Base-by-base conservation (phyloP, 2,888 invertebrate genomes). In the Campoplex capitator region DNA sequence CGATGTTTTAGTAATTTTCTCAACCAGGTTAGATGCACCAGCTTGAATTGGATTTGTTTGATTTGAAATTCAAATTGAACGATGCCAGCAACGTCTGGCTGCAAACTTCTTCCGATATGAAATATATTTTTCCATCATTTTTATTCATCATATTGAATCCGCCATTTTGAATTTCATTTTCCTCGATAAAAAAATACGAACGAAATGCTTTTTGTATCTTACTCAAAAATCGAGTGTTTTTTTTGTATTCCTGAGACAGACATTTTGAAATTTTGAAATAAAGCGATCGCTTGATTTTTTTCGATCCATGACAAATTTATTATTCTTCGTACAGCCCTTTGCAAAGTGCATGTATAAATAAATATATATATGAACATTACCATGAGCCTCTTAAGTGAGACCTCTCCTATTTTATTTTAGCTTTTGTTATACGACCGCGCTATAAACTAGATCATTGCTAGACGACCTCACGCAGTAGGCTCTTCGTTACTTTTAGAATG, bases 361-460 rank as follows among this genome's bases (percentile, higher is more conserved):
- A 65, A 38, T 65, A 38, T 35, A 42, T 48, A 70, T 70, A 28
- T 62, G 62, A 3, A 32, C 32, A 62, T 32, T 62, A 62, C 62
- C 16, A 16, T 32, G 32, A 62, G 35, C 32, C 51, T 35, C 71
- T 51, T 32, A 38, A 56, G 85, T 88, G 85, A 42, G 83, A 85
- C 82, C 87, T 80, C 42, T 83, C 88, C 82, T 77, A 88, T 88
- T 89, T 89, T 88, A 88, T 88, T 89, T 89, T 89, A 85, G 86
- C 70, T 82, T 88, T 88, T 76, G 83, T 80, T 76, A 65, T 81
- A 81, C 62, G 62, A 83, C 18, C 77, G 32, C 51, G 56, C 70
- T 88, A 87, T 86, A 85, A 89, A 89, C 86, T 88, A 88, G 89
- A 88, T 87, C 89, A 85, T 88, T 85, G 86, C 88, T 87, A 88